Base-by-base conservation (phyloP, 2,113 vertebrate species). In the Cebus imitator region DNA sequence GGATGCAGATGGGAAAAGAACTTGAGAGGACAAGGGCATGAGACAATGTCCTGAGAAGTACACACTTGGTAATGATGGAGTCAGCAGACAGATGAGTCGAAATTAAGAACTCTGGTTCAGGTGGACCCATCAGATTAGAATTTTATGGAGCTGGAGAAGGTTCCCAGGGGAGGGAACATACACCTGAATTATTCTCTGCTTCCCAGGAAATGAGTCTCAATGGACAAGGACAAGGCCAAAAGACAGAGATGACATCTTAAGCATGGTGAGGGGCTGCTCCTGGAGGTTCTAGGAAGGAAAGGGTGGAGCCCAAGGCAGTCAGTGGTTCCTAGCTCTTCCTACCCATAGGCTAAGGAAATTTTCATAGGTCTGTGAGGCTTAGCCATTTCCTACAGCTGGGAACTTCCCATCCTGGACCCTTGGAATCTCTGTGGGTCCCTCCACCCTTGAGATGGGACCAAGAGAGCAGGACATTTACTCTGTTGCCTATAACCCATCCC, bases 161-260 rank as follows among this genome's bases (percentile, higher is more conserved):
- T 58, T 87, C 57, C 84, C 25, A 80, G 55, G 61, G 30, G 40
- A 40, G 7, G 48, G 23, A 35, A 17, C 43, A 68, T 55, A 78
- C 8, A 58, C 64, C 66, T 23, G 20, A 86, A 93, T 97, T 95
- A 91, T 97, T 95, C 79, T 98, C 61, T 96, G 57, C 85, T 96
- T 96, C 50, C 61, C 88, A 98, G 98, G 70, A 96, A 98, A 98
- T 55, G 82, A 86, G 6, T 97, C 98, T 96, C 95, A 97, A 14
- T 97, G 97, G 97, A 94, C 30, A 88, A 92, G 27, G 40, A 68
- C 84, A 52, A 96, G 86, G 20, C 73, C 37, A 73, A 73, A 95
- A 87, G 88, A 86, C 48, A 95, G 43, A 88, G 96, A 95, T 25
- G 95, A 96, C 64, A 64, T 72, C 85, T 45, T 96, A 50, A 92